phyloP scores from a whole-genome alignment of 2,888 invertebrate species.

The Erebia aethiops region DNA sequence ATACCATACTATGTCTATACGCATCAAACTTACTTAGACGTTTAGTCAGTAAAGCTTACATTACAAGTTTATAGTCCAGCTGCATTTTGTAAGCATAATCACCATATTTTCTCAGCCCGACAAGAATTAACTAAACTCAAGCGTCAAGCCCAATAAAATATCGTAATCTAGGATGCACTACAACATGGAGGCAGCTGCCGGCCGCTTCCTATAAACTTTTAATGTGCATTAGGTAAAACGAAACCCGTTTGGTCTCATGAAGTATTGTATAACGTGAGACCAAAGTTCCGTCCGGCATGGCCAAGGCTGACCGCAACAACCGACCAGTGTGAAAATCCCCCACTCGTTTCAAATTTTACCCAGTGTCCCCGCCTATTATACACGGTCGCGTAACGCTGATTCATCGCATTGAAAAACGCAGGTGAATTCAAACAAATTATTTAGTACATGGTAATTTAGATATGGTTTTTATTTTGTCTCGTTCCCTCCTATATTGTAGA shows the following conservation, averaged over 20 bases:
- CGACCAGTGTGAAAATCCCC: constrained; percentile 35
- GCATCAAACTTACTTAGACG: too few species aligned
- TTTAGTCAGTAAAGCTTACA: background rate
- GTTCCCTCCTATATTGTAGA: constrained; percentile 30
- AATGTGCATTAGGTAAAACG: constrained; percentile 49
- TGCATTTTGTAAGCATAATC: constrained; percentile 10
- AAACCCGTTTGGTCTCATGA: constrained; percentile 50
- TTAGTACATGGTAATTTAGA: constrained; percentile 40
- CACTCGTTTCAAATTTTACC: constrained; percentile 19
- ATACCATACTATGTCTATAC: too few species aligned
- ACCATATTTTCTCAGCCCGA: constrained; percentile 17
- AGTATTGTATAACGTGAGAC: constrained; percentile 52
- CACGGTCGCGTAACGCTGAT: constrained; percentile 39
- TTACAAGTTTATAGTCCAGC: background rate
- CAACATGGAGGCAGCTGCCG: constrained; percentile 29
- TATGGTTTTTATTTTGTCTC: constrained; percentile 34
- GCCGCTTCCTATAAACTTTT: constrained; percentile 45
- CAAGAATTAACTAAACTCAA: constrained; percentile 15
- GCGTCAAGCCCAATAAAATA: constrained; percentile 27
- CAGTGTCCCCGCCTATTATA: constrained; percentile 29
- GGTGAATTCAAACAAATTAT: constrained; percentile 42
- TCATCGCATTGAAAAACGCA: constrained; percentile 43
- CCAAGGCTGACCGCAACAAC: constrained; percentile 47
- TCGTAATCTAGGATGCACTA: constrained; percentile 37
- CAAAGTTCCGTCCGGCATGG: constrained; percentile 46